Conservation (phyloP, 2,888 invertebrate genomes). For the Gasteruption jaculator region DNA sequence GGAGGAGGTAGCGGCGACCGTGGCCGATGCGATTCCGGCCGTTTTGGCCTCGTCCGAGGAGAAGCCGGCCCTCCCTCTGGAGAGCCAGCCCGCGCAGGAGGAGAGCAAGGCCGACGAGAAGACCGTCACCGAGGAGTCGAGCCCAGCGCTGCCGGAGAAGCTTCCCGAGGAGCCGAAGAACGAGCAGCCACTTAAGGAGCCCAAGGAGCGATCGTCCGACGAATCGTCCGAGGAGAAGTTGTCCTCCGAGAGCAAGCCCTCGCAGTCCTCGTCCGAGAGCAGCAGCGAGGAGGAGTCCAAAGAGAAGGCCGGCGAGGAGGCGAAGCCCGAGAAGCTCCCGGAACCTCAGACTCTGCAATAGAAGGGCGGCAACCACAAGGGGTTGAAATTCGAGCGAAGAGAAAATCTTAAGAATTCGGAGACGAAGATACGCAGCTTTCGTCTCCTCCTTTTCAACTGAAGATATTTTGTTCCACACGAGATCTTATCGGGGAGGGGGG, state of each 20-base stretch:
- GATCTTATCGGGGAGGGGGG: too few species aligned
- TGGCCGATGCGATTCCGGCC: constrained; percentile 11
- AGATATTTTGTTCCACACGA: too few species aligned
- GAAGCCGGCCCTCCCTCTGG: constrained; percentile 14
- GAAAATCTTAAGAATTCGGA: too few species aligned
- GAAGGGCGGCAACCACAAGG: constrained; percentile 24
- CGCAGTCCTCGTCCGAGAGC: constrained; percentile 23
- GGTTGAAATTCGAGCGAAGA: too few species aligned
- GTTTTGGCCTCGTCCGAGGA: constrained; percentile 22
- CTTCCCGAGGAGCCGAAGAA: constrained; percentile 41
- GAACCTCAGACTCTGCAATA: too few species aligned
- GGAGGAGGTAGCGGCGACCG: constrained; percentile 13
- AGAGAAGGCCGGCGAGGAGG: constrained; percentile 23
- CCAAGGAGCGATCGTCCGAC: constrained; percentile 24
- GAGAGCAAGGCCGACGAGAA: constrained; percentile 21
- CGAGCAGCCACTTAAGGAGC: constrained; percentile 39
- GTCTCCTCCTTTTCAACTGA: neutral
- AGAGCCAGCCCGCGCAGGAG: constrained; percentile 21
- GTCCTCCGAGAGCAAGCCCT: constrained; percentile 23
- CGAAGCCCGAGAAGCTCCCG: constrained; percentile 28
- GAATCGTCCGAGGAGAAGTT: constrained; percentile 24
- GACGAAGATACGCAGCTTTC: constrained; percentile 10
- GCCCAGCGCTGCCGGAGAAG: constrained; percentile 29
- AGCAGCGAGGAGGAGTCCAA: constrained; percentile 29
- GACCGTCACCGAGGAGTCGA: constrained; percentile 13